Evolutionary conservation across 2,888 invertebrate species (phyloP), one percentile per base, ranked within the genome.

Genomic region (Tachina grossa): DNA sequence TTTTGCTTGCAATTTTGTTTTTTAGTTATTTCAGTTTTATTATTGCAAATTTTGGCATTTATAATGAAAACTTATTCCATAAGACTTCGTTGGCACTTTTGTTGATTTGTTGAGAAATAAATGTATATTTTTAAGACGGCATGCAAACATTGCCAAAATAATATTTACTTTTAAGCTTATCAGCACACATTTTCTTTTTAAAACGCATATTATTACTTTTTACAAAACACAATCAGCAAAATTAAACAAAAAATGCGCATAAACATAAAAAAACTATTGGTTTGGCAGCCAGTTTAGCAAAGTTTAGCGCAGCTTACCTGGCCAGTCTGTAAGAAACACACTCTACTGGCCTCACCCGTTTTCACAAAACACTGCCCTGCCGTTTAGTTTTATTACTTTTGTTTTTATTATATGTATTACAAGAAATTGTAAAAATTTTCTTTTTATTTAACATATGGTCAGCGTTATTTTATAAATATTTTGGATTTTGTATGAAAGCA

Each of bases 321-420:
- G 77, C 83, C 77, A 76, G 77, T 78, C 77, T 72, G 45, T 39
- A 83, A 57, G 45, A 63, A 49, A 71, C 19, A 69, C 55, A 80
- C 68, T 68, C 55, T 80, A 80, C 69, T 77, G 81, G 84, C 84
- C 84, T 84, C 84, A 81, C 84, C 84, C 84, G 84, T 84, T 84
- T 81, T 81, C 53, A 68, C 66, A 74, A 84, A 59, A 71, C 51
- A 68, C 45, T 66, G 13, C 39, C 19, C 13, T 2, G 45, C 55
- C 68, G 14, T 53, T 74, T 59, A 31, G 61, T 39, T 47, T 31
- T 51, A 14, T 41, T 74, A 49, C 51, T 53, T 66, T 69, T 75
- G 14, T 39, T 66, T 72, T 66, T 72, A 11, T 41, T 66, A 82
- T 74, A n/a, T n/a, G n/a, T n/a, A 74, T 41, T 22, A 76, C 53